Evolutionary conservation across 2,888 invertebrate genomes (phyloP).

Genomic region (Eudemis profundana): DNA sequence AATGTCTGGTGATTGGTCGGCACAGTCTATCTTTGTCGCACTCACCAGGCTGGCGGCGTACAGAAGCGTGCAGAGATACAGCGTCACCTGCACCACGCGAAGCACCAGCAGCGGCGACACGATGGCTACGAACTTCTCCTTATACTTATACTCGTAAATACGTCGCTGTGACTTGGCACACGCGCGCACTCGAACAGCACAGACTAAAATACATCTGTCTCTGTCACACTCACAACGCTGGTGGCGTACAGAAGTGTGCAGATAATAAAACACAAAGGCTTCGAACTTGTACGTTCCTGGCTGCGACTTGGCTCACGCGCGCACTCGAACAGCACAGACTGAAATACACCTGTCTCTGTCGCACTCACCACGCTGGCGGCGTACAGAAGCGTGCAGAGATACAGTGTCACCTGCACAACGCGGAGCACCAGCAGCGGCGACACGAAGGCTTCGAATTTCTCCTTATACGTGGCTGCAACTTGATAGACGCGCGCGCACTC

Average conservation of each 20-base stretch:
- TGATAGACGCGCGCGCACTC: slow-evolving; percentile 69
- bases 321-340: too few relatives aligned
- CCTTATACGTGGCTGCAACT: slow-evolving; percentile 58
- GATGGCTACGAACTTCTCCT: slow-evolving; percentile 66
- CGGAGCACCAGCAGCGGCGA: slow-evolving; percentile 72
- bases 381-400: slow-evolving; percentile 73
- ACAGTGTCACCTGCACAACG: slow-evolving; percentile 76
- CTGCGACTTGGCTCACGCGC: slow-evolving; percentile 57
- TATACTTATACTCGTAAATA: too few relatives aligned
- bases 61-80: slow-evolving; percentile 73
- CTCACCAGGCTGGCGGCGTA: slow-evolving; percentile 74
- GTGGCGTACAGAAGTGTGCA: slow-evolving; percentile 75
- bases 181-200: too few relatives aligned
- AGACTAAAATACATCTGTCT: not conserved
- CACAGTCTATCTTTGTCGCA: too few relatives aligned
- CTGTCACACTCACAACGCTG: slow-evolving; percentile 61
- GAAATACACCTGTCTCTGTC: not conserved
- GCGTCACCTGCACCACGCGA: slow-evolving; percentile 74
- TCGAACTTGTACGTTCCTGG: slow-evolving; percentile 63
- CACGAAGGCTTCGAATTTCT: slow-evolving; percentile 67
- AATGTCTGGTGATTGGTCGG: too few relatives aligned
- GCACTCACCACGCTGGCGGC: slow-evolving; percentile 69
- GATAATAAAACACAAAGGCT: slow-evolving; percentile 71
- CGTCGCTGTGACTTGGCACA: slow-evolving; percentile 58
- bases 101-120: slow-evolving; percentile 72